These are phyloP conservation scores for Drosophila robusta DNA, from an alignment of 2,888 invertebrate genomes.

Conservation along the genomic window DNA sequence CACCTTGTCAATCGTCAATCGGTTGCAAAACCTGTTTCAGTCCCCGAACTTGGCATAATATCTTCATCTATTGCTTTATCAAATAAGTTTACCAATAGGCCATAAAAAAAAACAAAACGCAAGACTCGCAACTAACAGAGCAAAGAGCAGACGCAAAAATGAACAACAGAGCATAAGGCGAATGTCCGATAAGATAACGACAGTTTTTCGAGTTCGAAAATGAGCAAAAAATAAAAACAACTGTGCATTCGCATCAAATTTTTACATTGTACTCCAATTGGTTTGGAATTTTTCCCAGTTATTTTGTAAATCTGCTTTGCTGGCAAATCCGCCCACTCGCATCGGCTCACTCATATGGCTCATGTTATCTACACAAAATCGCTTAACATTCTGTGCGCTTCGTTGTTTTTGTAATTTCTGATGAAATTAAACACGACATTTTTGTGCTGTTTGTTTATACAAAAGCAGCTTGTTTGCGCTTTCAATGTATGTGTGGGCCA, in stretches of 20 bases:
- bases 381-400: conserved; percentile 2
- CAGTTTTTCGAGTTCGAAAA: conserved; percentile 35
- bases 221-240: conserved; percentile 19
- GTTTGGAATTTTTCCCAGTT: not conserved
- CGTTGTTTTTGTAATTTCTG: conserved; percentile 7
- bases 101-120: not conserved
- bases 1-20: conserved; percentile 37
- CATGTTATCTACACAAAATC: conserved; percentile 22
- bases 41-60: conserved; percentile 59
- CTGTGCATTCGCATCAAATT: not conserved
- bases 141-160: conserved; percentile 3
- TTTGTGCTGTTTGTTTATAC: conserved; percentile 26
- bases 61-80: conserved; percentile 2
- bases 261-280: not conserved
- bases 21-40: conserved; percentile 59
- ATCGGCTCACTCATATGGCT: not conserved
- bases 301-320: not conserved
- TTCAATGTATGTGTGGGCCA: conserved; percentile 1
- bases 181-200: conserved; percentile 72
- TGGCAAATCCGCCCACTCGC: conserved; percentile 20
- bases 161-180: conserved; percentile 27
- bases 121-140: conserved; percentile 9
- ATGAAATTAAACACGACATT: conserved; percentile 39
- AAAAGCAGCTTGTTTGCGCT: conserved; percentile 16
- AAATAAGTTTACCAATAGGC: conserved; percentile 20